Evolutionary conservation across 2,797 vertebrate genomes (phyloP).

Genomic region (Geotria australis): DNA sequence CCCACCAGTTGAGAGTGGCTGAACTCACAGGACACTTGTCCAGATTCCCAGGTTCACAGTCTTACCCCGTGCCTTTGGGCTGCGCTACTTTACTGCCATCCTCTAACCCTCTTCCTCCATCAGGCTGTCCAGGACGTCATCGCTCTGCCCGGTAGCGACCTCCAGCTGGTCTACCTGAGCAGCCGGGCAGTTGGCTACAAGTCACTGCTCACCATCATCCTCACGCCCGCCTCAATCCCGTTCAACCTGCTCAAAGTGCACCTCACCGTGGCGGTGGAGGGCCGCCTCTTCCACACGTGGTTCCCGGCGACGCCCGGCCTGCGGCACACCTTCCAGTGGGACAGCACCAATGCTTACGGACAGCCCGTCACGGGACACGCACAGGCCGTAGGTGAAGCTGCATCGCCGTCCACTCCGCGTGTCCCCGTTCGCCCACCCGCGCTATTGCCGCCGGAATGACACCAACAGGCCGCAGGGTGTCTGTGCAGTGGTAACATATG

Average conservation of each 20-base stretch:
- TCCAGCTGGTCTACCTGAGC: slow-evolving; percentile 64
- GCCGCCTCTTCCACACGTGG: slow-evolving; percentile 83
- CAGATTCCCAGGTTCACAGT: too few species aligned
- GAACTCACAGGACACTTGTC: too few species aligned
- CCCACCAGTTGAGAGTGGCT: too few species aligned
- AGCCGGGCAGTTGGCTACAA: slow-evolving; percentile 76
- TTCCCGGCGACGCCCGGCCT: slow-evolving; percentile 68
- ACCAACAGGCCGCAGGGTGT: too few species aligned
- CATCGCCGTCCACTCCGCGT: too few species aligned
- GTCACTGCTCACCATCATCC: slow-evolving; percentile 53
- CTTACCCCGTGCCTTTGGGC: too few species aligned
- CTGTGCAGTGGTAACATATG: too few species aligned
- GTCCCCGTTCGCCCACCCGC: too few species aligned
- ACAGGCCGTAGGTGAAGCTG: slow-evolving; percentile 41
- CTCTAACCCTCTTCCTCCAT: slow-evolving; percentile 3
- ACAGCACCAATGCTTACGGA: slow-evolving; percentile 89
- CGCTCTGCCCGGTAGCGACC: slow-evolving; percentile 41
- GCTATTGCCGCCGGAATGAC: too few species aligned
- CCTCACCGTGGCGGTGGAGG: slow-evolving; percentile 83
- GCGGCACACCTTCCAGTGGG: slow-evolving; percentile 75
- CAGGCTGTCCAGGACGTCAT: slow-evolving; percentile 72
- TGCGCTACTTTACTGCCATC: too few species aligned
- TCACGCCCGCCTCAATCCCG: slow-evolving; percentile 57
- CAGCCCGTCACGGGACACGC: slow-evolving; percentile 87
- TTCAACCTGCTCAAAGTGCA: slow-evolving; percentile 99